Evolutionary conservation across 2,888 invertebrate species (phyloP).

Genomic region (Lithophane ornitopus): DNA sequence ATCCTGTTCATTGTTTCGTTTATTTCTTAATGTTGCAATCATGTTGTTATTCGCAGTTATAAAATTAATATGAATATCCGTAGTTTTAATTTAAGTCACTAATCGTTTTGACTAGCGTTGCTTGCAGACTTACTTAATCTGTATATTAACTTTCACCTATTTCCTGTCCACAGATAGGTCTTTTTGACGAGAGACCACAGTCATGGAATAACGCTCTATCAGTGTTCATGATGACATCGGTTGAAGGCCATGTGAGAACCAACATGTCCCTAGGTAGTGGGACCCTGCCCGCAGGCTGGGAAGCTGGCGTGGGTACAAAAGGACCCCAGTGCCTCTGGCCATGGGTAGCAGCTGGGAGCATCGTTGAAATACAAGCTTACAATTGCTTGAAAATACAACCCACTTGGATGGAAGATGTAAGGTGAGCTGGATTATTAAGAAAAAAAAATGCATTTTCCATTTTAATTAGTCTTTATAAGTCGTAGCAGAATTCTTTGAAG

Average conservation of each 20-base stretch:
- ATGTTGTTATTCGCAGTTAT: neutral
- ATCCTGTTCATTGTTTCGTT: neutral
- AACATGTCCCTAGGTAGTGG: constrained; percentile 90
- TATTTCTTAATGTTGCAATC: constrained; percentile 20
- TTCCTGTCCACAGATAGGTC: constrained; percentile 80
- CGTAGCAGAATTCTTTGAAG: neutral
- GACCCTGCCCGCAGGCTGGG: constrained; percentile 91
- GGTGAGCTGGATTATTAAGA: constrained; percentile 73
- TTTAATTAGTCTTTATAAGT: neutral
- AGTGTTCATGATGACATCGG: constrained; percentile 77
- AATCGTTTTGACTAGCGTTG: neutral
- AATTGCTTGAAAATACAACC: constrained; percentile 95
- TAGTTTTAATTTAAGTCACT: neutral
- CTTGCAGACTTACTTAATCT: neutral
- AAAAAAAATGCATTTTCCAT: neutral
- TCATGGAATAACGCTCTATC: constrained; percentile 84
- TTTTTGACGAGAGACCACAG: constrained; percentile 80
- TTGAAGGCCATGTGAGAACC: constrained; percentile 87
- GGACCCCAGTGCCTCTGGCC: constrained; percentile 92
- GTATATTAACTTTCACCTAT: neutral
- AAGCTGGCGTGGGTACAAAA: constrained; percentile 79
- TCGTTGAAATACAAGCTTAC: constrained; percentile 90
- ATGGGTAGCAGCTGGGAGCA: constrained; percentile 92
- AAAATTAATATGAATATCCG: neutral
- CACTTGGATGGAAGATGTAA: constrained; percentile 95